Evolutionary conservation across 2,113 vertebrate genomes (phyloP).

Genomic region (Eleginops maclovinus): DNA sequence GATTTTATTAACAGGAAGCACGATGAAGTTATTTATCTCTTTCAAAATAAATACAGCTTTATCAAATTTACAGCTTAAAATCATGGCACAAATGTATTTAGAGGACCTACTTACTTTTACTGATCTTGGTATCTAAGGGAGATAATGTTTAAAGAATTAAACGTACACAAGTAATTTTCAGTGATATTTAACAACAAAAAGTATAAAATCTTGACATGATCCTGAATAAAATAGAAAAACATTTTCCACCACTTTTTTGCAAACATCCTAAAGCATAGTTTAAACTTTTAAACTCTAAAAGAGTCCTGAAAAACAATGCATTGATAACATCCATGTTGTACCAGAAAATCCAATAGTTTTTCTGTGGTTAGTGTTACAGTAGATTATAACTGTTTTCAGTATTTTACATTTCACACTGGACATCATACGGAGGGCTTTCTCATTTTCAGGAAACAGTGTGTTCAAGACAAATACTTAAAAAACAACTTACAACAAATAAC

Average conservation of each 20-base stretch:
- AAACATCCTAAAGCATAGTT: conserved; percentile 15
- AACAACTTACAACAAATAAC: not conserved
- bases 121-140: not conserved
- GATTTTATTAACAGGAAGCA: conserved; percentile 51
- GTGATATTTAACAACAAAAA: conserved; percentile 7
- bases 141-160: not conserved
- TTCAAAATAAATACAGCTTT: conserved; percentile 38
- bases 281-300: conserved; percentile 25
- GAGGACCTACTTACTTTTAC: not conserved
- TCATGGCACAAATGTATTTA: not conserved
- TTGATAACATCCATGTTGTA: not conserved
- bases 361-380: not conserved
- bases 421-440: not conserved
- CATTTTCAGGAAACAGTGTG: not conserved
- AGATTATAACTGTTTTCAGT: not conserved
- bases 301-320: not conserved
- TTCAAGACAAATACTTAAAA: conserved; percentile 20
- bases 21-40: conserved; percentile 10
- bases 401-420: not conserved
- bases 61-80: not conserved
- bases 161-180: not conserved
- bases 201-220: not conserved
- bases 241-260: conserved; percentile 37
- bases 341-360: not conserved
- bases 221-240: conserved; percentile 26